Base-by-base conservation (phyloP, 2,888 invertebrate genomes). In the Heliconius ethilla region DNA sequence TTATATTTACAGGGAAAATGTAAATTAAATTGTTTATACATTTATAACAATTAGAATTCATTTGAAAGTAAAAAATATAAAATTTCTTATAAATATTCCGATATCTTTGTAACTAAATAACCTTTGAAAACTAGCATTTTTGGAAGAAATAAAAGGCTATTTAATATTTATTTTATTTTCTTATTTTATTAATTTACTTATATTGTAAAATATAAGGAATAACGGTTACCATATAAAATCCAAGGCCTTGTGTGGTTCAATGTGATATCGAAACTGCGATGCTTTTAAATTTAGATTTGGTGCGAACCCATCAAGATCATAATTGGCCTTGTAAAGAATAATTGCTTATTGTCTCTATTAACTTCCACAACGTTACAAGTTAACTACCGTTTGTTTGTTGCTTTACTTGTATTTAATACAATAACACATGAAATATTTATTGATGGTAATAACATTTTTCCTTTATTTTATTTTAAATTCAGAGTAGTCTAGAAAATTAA, bases 311-410 rank as follows among this genome's bases (percentile, higher is more conserved):
- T 73, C 77, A 66, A 70, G 66, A 77, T 66, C 72, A 66, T 77
- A 72, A 77, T 77, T 77, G 76, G 72, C 76, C 76, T 77, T 77
- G 76, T 65, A 55, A 55, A 70, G 66, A 77, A 77, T 77, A 77
- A 77, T 77, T 77, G 77, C 65, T 70, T 73, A 77, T 73, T 77
- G 77, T 77, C 77, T 73, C 77, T 77, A 77, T 73, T 73, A 77
- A 73, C 74, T 74, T 70, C 70, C 63, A 65, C 45, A 37, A 55
- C 72, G 59, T 63, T 45, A 77, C 25, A 72, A 55, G 55, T 66
- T 75, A 51, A 66, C 75, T 75, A 75, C n/a, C n/a, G 5, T 65
- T 33, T 51, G 69, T 25, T n/a, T 37, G 13, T 55, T 18, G 63
- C 27, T 74, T 63, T 7, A 37, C 63, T 63, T 25, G 22, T 40